Base-by-base conservation (phyloP, 2,113 vertebrate genomes). In the Corydoras sp. region DNA sequence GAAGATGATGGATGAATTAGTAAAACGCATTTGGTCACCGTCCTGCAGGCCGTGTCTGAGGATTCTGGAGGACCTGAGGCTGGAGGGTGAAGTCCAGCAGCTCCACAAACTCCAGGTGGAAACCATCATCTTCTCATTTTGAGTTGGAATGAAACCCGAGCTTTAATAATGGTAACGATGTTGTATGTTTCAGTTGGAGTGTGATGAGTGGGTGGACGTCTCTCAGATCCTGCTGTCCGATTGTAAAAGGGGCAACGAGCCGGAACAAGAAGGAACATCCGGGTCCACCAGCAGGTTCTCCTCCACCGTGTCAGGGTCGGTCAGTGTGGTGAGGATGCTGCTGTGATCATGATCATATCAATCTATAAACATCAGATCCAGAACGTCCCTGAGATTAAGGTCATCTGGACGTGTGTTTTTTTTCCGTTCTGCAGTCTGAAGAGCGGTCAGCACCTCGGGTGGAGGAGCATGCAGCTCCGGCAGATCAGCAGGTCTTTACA, bases 181-280 rank as follows among this genome's bases (percentile, higher is more conserved):
- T 68, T 65, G 24, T 76, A 58, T 60, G 13, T 70, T 9, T 53
- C 83, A 96, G 93, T 85, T 9, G 43, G 91, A 92, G 76, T 86
- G 90, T 73, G 73, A 29, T 24, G 88, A 92, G 2, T 96, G 93
- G 94, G 83, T 88, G 83, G 82, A 88, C 31, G 86, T 74, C 0
- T 91, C 90, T 69, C 75, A 55, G 48, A 76, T 89, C 53, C 89
- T 97, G 58, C 88, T 95, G 62, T 83, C 85, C 65, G 77, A 83
- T 7, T 43, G 92, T 35, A 89, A 83, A 83, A 82, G 76, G n/a
- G 65, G 63, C 72, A 72, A 70, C 0, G 64, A 80, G n/a, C 14
- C 70, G 7, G 2, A 43, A 43, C 35, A 43, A 2, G 35, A 5
- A 43, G 35, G 35, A 43, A 43, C 35, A 43, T n/a, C 54, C n/a